Conservation (phyloP, 1,140 invertebrate species). For the Nephotettix cincticeps region DNA sequence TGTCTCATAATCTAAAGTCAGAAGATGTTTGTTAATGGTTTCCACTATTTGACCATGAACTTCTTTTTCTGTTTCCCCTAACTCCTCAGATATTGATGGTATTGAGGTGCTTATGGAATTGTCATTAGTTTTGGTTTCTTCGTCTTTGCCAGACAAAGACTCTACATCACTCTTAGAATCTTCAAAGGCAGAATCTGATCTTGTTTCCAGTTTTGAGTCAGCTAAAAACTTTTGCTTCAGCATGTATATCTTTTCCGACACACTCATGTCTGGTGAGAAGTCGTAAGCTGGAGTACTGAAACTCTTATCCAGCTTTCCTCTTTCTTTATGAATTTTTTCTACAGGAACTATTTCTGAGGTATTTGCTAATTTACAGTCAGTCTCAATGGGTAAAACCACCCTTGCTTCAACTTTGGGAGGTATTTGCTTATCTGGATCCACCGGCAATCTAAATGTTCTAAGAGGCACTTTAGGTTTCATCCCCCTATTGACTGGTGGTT, state of each 20-base stretch:
- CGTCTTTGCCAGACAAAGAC: constrained; percentile 31
- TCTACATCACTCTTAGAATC: constrained; percentile 17
- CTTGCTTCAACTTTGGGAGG: constrained; percentile 2
- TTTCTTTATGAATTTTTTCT: constrained; percentile 40
- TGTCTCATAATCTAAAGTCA: constrained; percentile 41
- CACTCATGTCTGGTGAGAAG: constrained; percentile 42
- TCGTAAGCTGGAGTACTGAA: constrained; percentile 76
- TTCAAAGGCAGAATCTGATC: constrained; percentile 18
- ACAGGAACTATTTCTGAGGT: neutral
- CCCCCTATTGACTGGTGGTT: neutral
- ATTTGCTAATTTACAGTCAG: neutral
- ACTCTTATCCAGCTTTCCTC: constrained; percentile 68
- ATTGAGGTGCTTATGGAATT: constrained; percentile 5
- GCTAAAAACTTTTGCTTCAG: constrained; percentile 36
- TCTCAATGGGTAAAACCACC: neutral
- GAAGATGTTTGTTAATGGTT: constrained; percentile 46
- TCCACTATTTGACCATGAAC: constrained; percentile 43
- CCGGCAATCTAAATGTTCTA: constrained; percentile 37
- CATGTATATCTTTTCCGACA: constrained; percentile 8
- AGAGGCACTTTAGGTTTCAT: constrained; percentile 44
- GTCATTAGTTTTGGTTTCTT: constrained; percentile 41
- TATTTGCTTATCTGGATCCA: constrained; percentile 5
- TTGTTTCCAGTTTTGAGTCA: constrained; percentile 14
- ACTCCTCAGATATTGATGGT: neutral
- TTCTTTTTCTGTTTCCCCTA: constrained; percentile 29